Conservation (phyloP, 2,113 vertebrate species). For the Burhinus oedicnemus region DNA sequence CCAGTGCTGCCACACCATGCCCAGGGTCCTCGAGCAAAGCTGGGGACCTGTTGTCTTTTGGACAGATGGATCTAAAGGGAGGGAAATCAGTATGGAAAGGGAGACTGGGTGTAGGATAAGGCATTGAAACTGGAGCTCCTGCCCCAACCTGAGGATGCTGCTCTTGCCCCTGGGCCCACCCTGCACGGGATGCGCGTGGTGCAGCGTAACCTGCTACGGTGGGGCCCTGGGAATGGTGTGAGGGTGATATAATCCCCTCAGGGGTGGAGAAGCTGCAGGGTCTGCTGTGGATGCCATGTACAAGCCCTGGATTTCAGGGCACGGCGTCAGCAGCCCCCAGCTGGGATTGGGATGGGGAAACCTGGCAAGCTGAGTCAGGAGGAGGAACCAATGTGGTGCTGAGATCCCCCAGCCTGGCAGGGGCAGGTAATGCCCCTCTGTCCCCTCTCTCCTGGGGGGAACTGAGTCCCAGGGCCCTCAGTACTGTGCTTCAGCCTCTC, state of each 20-base stretch:
- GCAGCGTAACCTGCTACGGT: fast-evolving
- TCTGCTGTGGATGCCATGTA: background rate
- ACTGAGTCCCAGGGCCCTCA: too few relatives aligned
- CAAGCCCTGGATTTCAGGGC: background rate
- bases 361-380: fast-evolving
- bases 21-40: fast-evolving
- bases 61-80: background rate
- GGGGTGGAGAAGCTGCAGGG: background rate
- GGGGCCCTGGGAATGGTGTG: fast-evolving
- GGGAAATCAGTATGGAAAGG: background rate
- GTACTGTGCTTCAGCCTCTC: fast-evolving
- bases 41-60: background rate
- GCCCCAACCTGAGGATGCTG: background rate
- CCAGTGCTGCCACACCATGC: fast-evolving
- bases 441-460: fast-evolving
- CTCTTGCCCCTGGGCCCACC: background rate
- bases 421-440: background rate
- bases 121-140: background rate
- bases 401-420: background rate
- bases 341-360: background rate
- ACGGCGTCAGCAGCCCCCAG: fast-evolving
- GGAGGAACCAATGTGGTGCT: background rate
- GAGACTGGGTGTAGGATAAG: background rate
- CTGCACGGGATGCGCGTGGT: fast-evolving
- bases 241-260: background rate